Conservation (phyloP, 2,797 vertebrate species). For the Chanos chanos region DNA sequence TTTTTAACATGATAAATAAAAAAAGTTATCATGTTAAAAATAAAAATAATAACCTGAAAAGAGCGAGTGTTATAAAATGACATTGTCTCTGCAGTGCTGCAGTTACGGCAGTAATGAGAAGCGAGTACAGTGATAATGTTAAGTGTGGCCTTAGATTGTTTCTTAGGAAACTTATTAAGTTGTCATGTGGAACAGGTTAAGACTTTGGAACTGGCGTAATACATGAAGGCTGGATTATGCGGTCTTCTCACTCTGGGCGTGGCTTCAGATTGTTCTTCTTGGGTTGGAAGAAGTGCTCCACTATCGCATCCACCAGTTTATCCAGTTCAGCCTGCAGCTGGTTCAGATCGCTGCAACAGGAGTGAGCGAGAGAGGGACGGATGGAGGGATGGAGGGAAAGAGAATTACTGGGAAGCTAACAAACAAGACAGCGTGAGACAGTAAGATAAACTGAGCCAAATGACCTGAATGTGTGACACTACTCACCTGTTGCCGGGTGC, state of each 20-base stretch:
- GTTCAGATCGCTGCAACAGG: constrained; percentile 76
- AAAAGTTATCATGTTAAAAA: too few species aligned
- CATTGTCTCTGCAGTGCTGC: too few species aligned
- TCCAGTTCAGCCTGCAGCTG: constrained; percentile 86
- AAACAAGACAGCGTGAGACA: background rate
- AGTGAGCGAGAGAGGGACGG: background rate
- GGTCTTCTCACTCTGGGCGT: constrained; percentile 65
- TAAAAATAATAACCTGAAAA: too few species aligned
- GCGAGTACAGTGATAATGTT: too few species aligned
- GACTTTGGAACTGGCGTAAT: too few species aligned
- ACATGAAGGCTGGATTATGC: too few species aligned
- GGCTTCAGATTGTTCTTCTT: constrained; percentile 85
- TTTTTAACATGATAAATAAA: too few species aligned
- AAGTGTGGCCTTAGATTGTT: too few species aligned
- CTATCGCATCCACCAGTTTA: constrained; percentile 80
- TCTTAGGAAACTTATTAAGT: too few species aligned
- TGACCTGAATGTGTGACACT: background rate
- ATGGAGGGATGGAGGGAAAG: background rate
- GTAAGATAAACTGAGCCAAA: background rate
- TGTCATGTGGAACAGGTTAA: too few species aligned
- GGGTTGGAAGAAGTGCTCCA: constrained; percentile 92
- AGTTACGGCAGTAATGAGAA: too few species aligned
- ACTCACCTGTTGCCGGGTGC: constrained; percentile 91
- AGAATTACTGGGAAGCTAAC: background rate
- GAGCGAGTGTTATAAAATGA: too few species aligned